These are phyloP conservation scores for Channa argus DNA, from an alignment of 2,113 vertebrate species.

Conservation along the genomic window DNA sequence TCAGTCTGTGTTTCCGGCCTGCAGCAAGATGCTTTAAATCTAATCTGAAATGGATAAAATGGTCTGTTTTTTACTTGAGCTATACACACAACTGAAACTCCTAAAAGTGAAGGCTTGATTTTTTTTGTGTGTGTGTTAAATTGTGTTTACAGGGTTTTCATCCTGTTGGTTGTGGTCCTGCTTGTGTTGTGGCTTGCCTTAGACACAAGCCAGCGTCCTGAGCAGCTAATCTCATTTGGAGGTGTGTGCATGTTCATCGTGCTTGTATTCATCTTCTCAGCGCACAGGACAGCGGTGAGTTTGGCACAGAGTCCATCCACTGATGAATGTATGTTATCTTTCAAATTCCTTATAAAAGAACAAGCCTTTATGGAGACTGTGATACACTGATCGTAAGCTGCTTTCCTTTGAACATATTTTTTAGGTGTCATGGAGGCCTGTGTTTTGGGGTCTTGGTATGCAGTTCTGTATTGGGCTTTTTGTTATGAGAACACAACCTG, in stretches of 20 bases:
- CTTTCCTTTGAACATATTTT: slow-evolving; percentile 2
- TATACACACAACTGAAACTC: background rate
- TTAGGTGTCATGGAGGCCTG: slow-evolving; percentile 89
- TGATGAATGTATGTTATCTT: too few species aligned
- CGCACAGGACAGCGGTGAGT: slow-evolving; percentile 87
- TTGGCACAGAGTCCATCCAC: background rate
- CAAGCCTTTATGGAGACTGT: background rate
- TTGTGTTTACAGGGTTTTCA: slow-evolving; percentile 84
- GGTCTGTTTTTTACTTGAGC: slow-evolving; percentile 82
- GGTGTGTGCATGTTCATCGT: slow-evolving; percentile 88
- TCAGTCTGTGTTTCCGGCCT: slow-evolving; percentile 75
- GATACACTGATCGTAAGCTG: slow-evolving; percentile 1
- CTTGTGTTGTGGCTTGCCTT: slow-evolving; percentile 87
- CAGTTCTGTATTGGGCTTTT: slow-evolving; percentile 92
- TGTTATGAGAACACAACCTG: slow-evolving; percentile 90
- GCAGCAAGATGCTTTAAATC: slow-evolving; percentile 64
- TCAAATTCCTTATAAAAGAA: background rate
- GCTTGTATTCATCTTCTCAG: slow-evolving; percentile 88
- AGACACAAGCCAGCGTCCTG: slow-evolving; percentile 85
- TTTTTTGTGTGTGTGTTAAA: background rate
- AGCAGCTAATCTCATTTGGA: slow-evolving; percentile 91
- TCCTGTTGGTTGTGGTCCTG: slow-evolving; percentile 73
- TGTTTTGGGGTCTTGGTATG: slow-evolving; percentile 92
- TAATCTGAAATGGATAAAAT: slow-evolving; percentile 88
- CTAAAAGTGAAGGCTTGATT: background rate